Conservation (phyloP, 2,888 invertebrate genomes). For the Acholoe squamosa region DNA sequence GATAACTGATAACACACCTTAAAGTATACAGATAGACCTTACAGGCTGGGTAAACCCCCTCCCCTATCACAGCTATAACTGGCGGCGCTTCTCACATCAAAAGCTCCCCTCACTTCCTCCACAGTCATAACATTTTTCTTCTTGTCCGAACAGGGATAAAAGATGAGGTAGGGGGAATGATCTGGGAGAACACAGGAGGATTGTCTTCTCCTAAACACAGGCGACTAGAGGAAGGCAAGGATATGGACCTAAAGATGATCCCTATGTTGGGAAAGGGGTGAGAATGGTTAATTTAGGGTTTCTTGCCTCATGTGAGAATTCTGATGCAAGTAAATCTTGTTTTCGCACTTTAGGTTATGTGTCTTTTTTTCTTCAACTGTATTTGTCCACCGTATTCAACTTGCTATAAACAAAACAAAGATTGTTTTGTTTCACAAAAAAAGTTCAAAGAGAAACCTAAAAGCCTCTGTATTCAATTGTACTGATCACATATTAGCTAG, state of each 20-base stretch:
- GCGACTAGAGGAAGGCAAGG: not conserved
- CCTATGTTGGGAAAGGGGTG: too few relatives aligned
- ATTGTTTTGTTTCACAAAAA: not conserved
- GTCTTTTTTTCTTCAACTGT: not conserved
- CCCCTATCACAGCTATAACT: not conserved
- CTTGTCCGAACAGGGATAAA: not conserved
- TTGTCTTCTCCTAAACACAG: not conserved
- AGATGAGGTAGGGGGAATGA: not conserved
- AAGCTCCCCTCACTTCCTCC: not conserved
- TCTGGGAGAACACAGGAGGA: not conserved
- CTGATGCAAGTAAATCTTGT: too few relatives aligned
- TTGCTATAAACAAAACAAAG: not conserved
- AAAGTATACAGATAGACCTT: conserved; percentile 18
- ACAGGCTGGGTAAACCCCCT: not conserved
- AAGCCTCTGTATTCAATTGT: not conserved
- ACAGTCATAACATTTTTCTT: conserved; percentile 34
- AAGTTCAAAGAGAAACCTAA: not conserved
- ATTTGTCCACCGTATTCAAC: not conserved
- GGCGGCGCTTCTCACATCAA: not conserved
- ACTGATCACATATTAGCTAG: not conserved
- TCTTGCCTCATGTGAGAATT: too few relatives aligned
- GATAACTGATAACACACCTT: conserved; percentile 26
- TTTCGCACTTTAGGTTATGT: too few relatives aligned
- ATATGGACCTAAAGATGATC: not conserved
- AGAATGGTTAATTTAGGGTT: too few relatives aligned